Evolutionary conservation across 2,797 vertebrate genomes (phyloP), one percentile per base, ranked within the genome.

Genomic region (Karalla daura): DNA sequence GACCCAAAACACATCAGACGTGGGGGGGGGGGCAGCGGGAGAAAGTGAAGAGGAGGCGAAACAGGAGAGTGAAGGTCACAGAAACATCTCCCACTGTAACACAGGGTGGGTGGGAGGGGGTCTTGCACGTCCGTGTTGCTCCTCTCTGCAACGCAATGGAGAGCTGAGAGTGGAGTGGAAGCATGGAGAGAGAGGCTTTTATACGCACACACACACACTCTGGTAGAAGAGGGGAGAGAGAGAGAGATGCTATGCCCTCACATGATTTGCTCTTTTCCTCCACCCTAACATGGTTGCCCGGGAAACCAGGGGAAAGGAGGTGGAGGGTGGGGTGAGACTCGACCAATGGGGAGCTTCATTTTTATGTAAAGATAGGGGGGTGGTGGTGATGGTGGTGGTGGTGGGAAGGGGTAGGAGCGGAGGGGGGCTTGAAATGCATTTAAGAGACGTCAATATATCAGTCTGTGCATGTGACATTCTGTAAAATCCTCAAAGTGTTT

Each of bases 181-280:
- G 84, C 87, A 77, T 86, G 81, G 75, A 71, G 83, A 77, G 76
- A 76, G 68, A 70, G 64, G 70, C 58, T 84, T 88, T 86, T 90
- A 81, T 86, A 86, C 40, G 54, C 65, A 78, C 36, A 63, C 58
- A 75, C 21, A 58, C 27, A 63, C 52, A 64, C 50, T 59, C 41
- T 44, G 58, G 40, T 49, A 64, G 43, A 62, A 21, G 76, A 81
- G 73, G 55, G 63, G 40, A 58, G 68, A 66, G 35, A 58, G 68
- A 79, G 65, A 81, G 80, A 80, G 86, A 90, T 93, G 91, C 92
- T 93, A 64, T 87, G 75, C 71, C 79, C 89, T 92, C 89, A 91
- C 78, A 90, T 90, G 91, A 94, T 92, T 94, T 90, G 89, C 88
- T 90, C 83, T 83, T 92, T 91, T 92, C 83, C 88, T 92, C 89